Conservation (phyloP, 2,797 vertebrate genomes). For the Sebastes minor region DNA sequence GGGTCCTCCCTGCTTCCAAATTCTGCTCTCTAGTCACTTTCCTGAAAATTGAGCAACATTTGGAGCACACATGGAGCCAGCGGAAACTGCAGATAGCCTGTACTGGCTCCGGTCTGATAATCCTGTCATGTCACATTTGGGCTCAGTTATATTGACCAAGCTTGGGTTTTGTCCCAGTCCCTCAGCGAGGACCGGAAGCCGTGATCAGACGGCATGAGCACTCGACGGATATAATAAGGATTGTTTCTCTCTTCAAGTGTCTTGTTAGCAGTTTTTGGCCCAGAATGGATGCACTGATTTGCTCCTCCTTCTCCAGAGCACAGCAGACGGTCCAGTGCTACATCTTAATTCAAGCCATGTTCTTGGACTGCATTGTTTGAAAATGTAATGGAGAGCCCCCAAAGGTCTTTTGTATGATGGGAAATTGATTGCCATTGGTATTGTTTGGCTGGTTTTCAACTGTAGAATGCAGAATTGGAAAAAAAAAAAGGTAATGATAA, state of each 20-base stretch:
- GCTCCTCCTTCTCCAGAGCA: background rate
- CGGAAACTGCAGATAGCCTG: slow-evolving; percentile 6
- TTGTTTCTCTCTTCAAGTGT: slow-evolving; percentile 18
- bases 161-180: slow-evolving; percentile 13
- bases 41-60: slow-evolving; percentile 27
- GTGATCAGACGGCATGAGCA: slow-evolving; percentile 15
- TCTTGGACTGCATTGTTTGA: slow-evolving; percentile 28
- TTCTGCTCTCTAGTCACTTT: slow-evolving; percentile 11
- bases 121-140: slow-evolving; percentile 44
- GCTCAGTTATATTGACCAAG: background rate
- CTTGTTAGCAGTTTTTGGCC: slow-evolving; percentile 22
- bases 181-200: slow-evolving; percentile 8
- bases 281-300: background rate
- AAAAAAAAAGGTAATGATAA: slow-evolving; percentile 39
- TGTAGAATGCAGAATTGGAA: slow-evolving; percentile 8
- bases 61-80: background rate
- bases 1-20: slow-evolving; percentile 21
- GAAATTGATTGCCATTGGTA: slow-evolving; percentile 50
- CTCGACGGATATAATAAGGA: slow-evolving; percentile 41
- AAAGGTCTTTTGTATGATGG: slow-evolving; percentile 43
- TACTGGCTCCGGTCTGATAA: slow-evolving; percentile 6
- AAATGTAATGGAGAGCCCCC: slow-evolving; percentile 40
- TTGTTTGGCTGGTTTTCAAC: slow-evolving; percentile 31
- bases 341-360: slow-evolving; percentile 41
- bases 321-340: background rate